A percentile compares a stretch with the other conserved stretches of the same genome.
Evolutionary conservation across 53 echinoderm and acorn worm genomes (phyloP).

Genomic region (Crossaster papposus): DNA sequence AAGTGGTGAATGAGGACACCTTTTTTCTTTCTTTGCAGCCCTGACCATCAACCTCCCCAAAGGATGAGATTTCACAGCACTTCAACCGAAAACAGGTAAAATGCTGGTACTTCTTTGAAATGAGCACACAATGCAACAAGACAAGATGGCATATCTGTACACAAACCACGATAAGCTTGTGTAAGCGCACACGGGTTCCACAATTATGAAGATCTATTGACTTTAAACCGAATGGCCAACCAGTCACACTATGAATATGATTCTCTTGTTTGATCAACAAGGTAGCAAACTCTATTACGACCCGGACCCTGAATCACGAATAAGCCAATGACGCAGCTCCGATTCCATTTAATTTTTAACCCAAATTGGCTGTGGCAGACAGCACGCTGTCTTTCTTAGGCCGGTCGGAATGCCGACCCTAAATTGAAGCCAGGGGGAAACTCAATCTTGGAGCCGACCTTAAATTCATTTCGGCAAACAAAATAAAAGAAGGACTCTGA

Average conservation of each 20-base stretch:
- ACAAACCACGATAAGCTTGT: neutral
- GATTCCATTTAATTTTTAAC: slow-evolving; percentile 57
- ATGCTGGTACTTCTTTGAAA: neutral
- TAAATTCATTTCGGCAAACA: neutral
- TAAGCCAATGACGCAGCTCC: slow-evolving; percentile 19
- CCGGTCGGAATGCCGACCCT: slow-evolving; percentile 2
- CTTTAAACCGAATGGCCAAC: slow-evolving; percentile 10
- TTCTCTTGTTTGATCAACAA: slow-evolving; percentile 36
- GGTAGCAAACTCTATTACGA: slow-evolving; percentile 17
- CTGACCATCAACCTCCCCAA: neutral
- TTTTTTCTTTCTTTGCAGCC: neutral
- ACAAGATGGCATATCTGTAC: slow-evolving; percentile 5
- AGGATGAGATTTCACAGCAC: slow-evolving; percentile 44
- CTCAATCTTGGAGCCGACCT: slow-evolving; percentile 4
- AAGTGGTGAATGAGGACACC: neutral
- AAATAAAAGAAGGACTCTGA: neutral
- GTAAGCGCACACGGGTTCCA: neutral
- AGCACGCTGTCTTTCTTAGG: slow-evolving; percentile 11
- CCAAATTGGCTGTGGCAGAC: slow-evolving; percentile 39
- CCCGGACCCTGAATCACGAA: slow-evolving; percentile 1
- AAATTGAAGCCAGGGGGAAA: neutral
- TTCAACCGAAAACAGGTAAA: slow-evolving; percentile 32
- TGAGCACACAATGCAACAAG: neutral
- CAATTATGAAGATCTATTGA: neutral
- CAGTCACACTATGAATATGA: slow-evolving; percentile 6